A percentile compares a stretch with the other conserved stretches of the same genome.
These are phyloP conservation scores for Leptodactylus fallax DNA, from an alignment of 2,797 vertebrate genomes.

Conservation along the genomic window DNA sequence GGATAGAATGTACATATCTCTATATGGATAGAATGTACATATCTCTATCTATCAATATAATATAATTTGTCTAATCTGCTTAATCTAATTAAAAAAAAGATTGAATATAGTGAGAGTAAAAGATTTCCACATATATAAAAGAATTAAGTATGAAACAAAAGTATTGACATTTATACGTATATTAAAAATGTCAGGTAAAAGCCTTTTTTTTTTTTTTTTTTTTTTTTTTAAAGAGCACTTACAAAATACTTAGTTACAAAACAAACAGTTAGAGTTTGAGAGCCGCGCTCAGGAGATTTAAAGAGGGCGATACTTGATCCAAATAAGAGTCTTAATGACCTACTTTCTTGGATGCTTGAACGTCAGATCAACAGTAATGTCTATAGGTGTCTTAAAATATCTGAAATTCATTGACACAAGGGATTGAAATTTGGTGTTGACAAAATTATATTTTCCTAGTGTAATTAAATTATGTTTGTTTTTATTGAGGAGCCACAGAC, in stretches of 20 bases:
- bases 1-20: no score
- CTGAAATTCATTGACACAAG: conserved; percentile 37
- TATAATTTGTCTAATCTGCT: not conserved
- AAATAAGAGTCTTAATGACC: conserved; percentile 60
- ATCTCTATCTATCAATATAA: no score
- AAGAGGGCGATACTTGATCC: conserved; percentile 55
- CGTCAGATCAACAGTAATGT: conserved; percentile 64
- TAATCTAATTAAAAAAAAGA: not conserved
- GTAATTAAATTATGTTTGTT: conserved; percentile 48
- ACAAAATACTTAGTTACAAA: conserved; percentile 63
- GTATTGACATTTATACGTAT: conserved; percentile 6
- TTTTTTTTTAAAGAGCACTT: conserved; percentile 65
- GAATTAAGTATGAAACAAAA: not conserved
- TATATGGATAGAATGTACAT: no score
- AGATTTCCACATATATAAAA: conserved; percentile 2
- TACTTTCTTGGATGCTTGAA: conserved; percentile 27
- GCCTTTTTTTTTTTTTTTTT: conserved; percentile 66
- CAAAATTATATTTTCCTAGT: conserved; percentile 15
- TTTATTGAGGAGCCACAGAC: conserved; percentile 11
- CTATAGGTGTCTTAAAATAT: conserved; percentile 63
- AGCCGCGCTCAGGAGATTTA: conserved; percentile 65
- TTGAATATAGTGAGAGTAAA: not conserved
- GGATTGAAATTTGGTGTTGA: conserved; percentile 14
- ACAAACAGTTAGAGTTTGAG: conserved; percentile 67
- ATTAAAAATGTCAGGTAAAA: not conserved